Percentiles rank a stretch among this genome's conserved stretches.
Evolutionary conservation across 2,113 vertebrate genomes (phyloP).

Genomic region (Nibea albiflora): DNA sequence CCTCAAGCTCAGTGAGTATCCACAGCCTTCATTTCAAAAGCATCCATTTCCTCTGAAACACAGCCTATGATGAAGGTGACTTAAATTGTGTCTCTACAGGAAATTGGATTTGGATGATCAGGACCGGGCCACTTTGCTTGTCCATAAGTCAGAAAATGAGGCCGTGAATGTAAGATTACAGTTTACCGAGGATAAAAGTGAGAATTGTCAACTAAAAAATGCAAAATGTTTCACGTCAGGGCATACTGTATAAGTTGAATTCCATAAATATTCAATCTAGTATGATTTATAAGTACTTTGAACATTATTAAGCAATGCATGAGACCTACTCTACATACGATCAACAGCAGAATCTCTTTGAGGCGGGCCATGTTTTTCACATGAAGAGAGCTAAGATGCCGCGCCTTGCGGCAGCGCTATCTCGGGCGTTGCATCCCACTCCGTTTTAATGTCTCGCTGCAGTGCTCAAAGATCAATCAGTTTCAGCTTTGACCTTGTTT

Average conservation of each 20-base stretch:
- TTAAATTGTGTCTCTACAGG: constrained; percentile 5
- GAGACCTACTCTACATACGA: neutral
- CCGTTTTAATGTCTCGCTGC: neutral
- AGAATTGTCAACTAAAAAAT: neutral
- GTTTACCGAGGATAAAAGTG: neutral
- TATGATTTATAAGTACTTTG: neutral
- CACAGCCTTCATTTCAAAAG: constrained; percentile 16
- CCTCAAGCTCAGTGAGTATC: constrained; percentile 17
- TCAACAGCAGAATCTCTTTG: neutral
- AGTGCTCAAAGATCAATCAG: neutral
- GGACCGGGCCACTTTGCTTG: neutral
- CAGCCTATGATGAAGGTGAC: neutral
- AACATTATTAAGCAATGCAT: neutral
- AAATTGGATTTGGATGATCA: constrained; percentile 26
- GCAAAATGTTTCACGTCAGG: neutral
- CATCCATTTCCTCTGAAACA: constrained; percentile 19
- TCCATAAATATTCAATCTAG: neutral
- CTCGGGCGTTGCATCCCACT: neutral
- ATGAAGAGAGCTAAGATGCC: neutral
- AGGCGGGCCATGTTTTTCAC: neutral
- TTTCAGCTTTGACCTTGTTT: neutral
- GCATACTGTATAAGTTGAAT: neutral
- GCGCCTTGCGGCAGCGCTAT: neutral
- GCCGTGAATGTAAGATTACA: neutral
- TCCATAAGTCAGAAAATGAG: constrained; percentile 35